Evolutionary conservation across 1,140 invertebrate genomes (phyloP).

Genomic region (Halesus radiatus): DNA sequence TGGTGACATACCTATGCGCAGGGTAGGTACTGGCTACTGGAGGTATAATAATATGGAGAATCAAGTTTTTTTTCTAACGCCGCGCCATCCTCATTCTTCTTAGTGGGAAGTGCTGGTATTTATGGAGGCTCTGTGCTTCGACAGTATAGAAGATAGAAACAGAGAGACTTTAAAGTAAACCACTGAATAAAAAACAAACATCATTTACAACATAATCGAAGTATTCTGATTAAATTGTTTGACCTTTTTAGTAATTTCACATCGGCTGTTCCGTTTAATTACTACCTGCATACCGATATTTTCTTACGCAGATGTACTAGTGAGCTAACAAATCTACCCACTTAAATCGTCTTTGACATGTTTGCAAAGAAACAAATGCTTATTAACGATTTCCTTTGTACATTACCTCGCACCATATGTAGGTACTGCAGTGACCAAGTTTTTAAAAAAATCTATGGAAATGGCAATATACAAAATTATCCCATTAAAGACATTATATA

Average conservation of each 20-base stretch:
- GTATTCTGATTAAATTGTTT: neutral
- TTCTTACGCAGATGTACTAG: conserved; percentile 49
- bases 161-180: neutral
- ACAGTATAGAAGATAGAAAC: neutral
- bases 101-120: conserved; percentile 46
- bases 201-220: neutral
- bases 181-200: conserved; percentile 8
- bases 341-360: conserved; percentile 56
- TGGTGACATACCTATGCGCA: conserved; percentile 32
- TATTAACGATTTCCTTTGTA: conserved; percentile 51
- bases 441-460: neutral
- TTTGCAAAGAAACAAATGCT: conserved; percentile 50
- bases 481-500: no score
- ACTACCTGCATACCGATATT: conserved; percentile 10
- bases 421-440: no score
- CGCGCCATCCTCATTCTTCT: conserved; percentile 54
- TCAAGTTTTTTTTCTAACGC: conserved; percentile 54
- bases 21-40: conserved; percentile 8
- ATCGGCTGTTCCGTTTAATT: neutral
- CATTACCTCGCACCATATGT: neutral
- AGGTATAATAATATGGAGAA: conserved; percentile 51
- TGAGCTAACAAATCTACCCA: conserved; percentile 55
- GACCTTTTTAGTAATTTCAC: conserved; percentile 7
- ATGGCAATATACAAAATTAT: neutral
- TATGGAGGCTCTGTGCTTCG: conserved; percentile 11